These are phyloP conservation scores for Plecturocebus donacophilus DNA, from an alignment of 2,113 vertebrate genomes.

Conservation along the genomic window DNA sequence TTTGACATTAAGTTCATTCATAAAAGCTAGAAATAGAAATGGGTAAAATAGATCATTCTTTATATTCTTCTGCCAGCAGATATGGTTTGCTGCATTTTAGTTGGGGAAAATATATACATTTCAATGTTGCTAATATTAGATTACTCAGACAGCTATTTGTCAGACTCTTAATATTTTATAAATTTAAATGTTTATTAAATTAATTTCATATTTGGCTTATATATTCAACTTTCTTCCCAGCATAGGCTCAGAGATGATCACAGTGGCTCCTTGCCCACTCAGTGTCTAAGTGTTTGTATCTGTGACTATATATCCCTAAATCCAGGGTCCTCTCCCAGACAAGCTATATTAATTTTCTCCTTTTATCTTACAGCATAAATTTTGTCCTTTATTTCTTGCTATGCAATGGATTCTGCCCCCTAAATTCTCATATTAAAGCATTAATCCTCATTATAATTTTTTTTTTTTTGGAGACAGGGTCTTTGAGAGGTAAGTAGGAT, in stretches of 20 bases:
- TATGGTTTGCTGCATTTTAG: neutral
- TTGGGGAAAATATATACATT: neutral
- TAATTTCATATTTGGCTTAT: neutral
- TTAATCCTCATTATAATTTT: neutral
- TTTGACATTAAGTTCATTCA: neutral
- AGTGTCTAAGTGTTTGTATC: neutral
- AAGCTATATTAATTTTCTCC: neutral
- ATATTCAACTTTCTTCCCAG: neutral
- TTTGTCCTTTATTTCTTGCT: neutral
- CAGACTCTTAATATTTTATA: neutral
- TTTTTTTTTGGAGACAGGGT: neutral
- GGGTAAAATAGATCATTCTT: neutral
- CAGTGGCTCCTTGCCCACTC: neutral
- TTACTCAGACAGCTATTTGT: neutral
- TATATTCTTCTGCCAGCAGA: neutral
- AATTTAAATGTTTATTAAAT: neutral
- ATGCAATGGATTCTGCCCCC: neutral
- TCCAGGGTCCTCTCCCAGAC: neutral
- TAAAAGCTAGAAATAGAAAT: neutral
- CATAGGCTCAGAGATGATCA: neutral
- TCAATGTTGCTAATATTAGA: neutral
- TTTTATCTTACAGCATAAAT: neutral
- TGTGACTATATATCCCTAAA: neutral
- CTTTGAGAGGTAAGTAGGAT: neutral
- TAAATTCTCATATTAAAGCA: neutral